phyloP scores from a whole-genome alignment of 2,888 invertebrate genomes.

The Oxyteleia sp. region DNA sequence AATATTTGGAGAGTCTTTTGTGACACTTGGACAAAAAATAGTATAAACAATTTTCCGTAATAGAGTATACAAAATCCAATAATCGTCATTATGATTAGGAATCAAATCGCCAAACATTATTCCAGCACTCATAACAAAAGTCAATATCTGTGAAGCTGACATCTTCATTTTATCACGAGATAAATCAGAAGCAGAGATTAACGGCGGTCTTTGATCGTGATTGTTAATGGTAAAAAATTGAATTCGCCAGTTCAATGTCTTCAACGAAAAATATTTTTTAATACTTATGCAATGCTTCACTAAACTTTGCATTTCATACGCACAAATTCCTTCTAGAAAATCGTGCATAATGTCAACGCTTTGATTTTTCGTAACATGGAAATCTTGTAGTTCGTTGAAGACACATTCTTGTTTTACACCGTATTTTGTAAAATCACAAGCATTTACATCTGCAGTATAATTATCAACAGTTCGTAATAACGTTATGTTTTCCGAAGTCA shows the following conservation, averaged over 20 bases:
- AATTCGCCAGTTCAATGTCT: conserved; percentile 54
- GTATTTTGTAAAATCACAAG: no score
- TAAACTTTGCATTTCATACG: conserved; percentile 28
- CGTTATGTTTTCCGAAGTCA: no score
- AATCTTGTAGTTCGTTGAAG: conserved; percentile 40
- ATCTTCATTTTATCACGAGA: conserved; percentile 31
- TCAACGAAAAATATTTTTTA: conserved; percentile 46
- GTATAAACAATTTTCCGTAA: background rate
- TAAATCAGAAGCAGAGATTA: conserved; percentile 33
- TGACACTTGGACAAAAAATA: no score
- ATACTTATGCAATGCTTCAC: conserved; percentile 20
- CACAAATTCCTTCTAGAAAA: conserved; percentile 46
- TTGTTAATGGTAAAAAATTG: conserved; percentile 30
- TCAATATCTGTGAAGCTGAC: conserved; percentile 53
- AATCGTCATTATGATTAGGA: conserved; percentile 22
- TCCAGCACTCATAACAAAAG: conserved; percentile 36
- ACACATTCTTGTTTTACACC: conserved; percentile 32
- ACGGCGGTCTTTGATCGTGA: conserved; percentile 32
- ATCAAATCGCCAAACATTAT: conserved; percentile 48
- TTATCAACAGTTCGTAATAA: no score
- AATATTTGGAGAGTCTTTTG: no score
- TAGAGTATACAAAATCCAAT: conserved; percentile 37
- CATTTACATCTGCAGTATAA: no score
- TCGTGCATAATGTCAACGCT: conserved; percentile 57
- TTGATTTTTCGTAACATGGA: conserved; percentile 46